A percentile compares a stretch with the other conserved stretches of the same genome.
These are phyloP conservation scores for Temnothorax nylanderi DNA, from an alignment of 1,140 invertebrate species.

Conservation along the genomic window DNA sequence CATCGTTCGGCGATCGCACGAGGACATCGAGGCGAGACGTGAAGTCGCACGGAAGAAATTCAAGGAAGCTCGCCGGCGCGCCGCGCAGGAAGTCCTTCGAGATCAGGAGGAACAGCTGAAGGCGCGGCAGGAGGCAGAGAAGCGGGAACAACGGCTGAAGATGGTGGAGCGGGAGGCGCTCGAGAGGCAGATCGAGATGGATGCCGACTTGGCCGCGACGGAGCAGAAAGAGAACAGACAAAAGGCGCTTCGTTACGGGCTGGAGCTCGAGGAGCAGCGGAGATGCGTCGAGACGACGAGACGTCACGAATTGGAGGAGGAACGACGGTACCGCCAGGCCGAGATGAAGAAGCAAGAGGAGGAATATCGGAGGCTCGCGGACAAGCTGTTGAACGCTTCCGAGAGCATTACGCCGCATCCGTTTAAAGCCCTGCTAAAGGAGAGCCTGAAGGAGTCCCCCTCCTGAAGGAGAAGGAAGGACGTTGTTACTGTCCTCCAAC, in stretches of 20 bases:
- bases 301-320: constrained; percentile 58
- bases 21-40: constrained; percentile 42
- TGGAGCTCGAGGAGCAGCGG: constrained; percentile 70
- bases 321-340: constrained; percentile 9
- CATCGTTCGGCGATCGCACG: constrained; percentile 51
- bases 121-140: constrained; percentile 38
- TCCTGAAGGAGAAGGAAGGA: constrained; percentile 61
- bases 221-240: constrained; percentile 46
- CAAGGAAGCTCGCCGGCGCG: constrained; percentile 55
- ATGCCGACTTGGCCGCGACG: constrained; percentile 53
- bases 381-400: constrained; percentile 70
- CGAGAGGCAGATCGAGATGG: constrained; percentile 66
- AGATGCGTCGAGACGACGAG: constrained; percentile 13
- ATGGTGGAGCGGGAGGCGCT: constrained; percentile 58
- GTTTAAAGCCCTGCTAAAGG: constrained; percentile 70
- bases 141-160: constrained; percentile 29
- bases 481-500: constrained; percentile 64
- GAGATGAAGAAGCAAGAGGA: constrained; percentile 51
- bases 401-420: constrained; percentile 71
- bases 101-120: constrained; percentile 68
- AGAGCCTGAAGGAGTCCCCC: constrained; percentile 40
- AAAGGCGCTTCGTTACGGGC: constrained; percentile 63
- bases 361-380: constrained; percentile 64
- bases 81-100: constrained; percentile 61
- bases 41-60: constrained; percentile 56